Evolutionary conservation across 2,888 invertebrate genomes (phyloP), one percentile per base, ranked within the genome.

Genomic region (Kryphioiulus occultus): DNA sequence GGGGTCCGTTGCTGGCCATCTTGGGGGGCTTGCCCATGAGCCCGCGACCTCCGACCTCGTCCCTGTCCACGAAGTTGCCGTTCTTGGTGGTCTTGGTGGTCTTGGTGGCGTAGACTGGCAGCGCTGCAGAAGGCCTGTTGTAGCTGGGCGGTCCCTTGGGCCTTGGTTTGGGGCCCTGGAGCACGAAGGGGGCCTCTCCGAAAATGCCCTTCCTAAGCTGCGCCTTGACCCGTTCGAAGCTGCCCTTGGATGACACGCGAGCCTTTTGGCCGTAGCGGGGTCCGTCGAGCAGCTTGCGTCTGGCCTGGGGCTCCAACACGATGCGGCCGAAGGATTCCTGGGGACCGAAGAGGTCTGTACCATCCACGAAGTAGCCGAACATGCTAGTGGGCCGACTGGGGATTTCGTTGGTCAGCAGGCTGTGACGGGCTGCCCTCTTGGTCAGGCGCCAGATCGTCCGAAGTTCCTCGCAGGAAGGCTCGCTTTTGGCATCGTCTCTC

Each of bases 361-460:
- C 19, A 10, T 87, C n/a, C n/a, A 85, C 42, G 42, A 89, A 85
- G 88, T 89, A 88, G 47, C 89, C 89, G 84, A 89, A 88, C 30
- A 88, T 89, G 59, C 84, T 88, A 42, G 88, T 96, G 87, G 95
- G 94, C 92, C 95, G 96, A 89, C 95, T 95, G 89, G 95, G 96
- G 90, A 97, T 95, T 93, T 96, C 96, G 92, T 97, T 97, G 91
- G 96, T 96, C 89, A 96, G 95, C 92, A 97, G 96, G 9, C 96
- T 95, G 22, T 96, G 96, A 68, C 97, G 94, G 86, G 96, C 96
- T 92, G 97, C 97, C 88, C 97, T 93, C 92, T 96, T 96, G 22
- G 96, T 97, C 93, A 96, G 96, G 92, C 95, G 95, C 97, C 97
- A 97, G 96, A 97, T 97, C 15, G 96, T 96, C 89, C 96, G 95